These are phyloP conservation scores for Passerculus sandwichensis DNA, from an alignment of 2,797 vertebrate species.

Conservation along the genomic window DNA sequence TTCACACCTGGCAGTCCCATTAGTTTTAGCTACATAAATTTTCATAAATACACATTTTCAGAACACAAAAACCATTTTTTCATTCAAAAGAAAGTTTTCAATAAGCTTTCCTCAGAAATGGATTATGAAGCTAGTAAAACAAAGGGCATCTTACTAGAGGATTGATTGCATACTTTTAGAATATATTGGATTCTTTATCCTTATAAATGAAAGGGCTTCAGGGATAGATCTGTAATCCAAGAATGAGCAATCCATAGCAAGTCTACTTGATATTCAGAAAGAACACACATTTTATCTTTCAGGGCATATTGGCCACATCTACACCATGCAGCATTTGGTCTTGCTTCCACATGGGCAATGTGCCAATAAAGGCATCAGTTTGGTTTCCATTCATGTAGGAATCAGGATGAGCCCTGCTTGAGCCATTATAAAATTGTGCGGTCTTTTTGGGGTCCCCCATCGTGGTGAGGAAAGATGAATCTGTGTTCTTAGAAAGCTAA, in stretches of 20 bases:
- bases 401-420: neutral
- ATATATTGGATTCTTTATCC: neutral
- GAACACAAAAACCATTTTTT: neutral
- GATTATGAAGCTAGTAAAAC: neutral
- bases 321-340: neutral
- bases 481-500: neutral
- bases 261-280: neutral
- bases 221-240: neutral
- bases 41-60: neutral
- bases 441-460: neutral
- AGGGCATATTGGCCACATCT: neutral
- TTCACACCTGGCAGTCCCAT: neutral
- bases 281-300: accelerated
- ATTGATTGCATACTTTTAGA: neutral
- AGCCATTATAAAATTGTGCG: neutral
- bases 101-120: neutral
- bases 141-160: neutral
- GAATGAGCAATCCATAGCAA: neutral
- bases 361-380: neutral
- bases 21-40: neutral
- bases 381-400: neutral
- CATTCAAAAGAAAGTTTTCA: neutral
- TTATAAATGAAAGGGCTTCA: neutral
- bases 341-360: neutral
- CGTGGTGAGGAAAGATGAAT: neutral